Evolutionary conservation across 2,113 vertebrate species (phyloP).

Genomic region (Pangasianodon hypophthalmus): DNA sequence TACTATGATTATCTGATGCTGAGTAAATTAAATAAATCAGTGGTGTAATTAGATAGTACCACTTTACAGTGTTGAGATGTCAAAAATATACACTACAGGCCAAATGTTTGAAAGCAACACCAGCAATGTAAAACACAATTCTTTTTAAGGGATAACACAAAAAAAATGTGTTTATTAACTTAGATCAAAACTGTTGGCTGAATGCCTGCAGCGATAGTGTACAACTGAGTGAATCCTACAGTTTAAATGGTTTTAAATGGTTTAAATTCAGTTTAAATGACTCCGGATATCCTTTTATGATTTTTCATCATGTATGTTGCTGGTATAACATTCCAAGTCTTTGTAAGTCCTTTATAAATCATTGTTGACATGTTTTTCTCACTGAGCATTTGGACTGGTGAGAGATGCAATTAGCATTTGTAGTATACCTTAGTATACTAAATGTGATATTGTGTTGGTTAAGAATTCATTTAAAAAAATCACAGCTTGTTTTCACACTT

Average conservation of each 20-base stretch:
- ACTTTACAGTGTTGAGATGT: constrained; percentile 8
- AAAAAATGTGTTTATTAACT: background rate
- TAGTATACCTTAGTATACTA: background rate
- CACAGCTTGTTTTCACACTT: background rate
- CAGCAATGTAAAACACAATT: background rate
- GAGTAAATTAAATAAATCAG: background rate
- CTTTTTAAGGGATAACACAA: background rate
- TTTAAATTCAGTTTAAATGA: background rate
- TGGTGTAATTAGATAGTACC: background rate
- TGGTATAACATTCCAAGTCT: constrained; percentile 1
- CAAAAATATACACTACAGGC: constrained; percentile 9
- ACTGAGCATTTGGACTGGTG: background rate
- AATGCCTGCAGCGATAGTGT: background rate
- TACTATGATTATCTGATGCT: background rate
- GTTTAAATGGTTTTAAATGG: background rate
- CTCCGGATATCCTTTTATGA: background rate
- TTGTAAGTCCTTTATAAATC: background rate
- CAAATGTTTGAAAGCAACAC: constrained; percentile 4
- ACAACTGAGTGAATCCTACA: background rate
- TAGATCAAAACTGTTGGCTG: background rate
- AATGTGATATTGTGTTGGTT: background rate
- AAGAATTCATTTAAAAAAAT: background rate
- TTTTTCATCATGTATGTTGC: background rate
- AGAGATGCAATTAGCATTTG: background rate
- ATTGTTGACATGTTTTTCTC: background rate